Percentiles rank a stretch among this genome's conserved stretches.
Conservation (phyloP, 2,797 vertebrate genomes). For the Myotis findleyi region DNA sequence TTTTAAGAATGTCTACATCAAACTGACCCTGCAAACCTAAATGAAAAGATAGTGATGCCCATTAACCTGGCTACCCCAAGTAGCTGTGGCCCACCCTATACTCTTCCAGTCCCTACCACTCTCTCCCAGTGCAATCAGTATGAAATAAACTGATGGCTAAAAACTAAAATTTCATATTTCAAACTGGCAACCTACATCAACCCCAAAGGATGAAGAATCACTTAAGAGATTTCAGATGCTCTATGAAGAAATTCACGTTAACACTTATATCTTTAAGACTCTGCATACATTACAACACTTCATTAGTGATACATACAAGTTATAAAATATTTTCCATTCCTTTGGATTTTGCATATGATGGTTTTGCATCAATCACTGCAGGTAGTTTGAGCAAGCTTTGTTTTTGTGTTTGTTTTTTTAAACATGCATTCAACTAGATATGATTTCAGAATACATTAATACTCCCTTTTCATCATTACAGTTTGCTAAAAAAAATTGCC, state of each 20-base stretch:
- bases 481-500: slow-evolving; percentile 97
- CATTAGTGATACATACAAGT: slow-evolving; percentile 93
- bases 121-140: slow-evolving; percentile 63
- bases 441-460: slow-evolving; percentile 92
- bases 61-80: slow-evolving; percentile 54
- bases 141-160: slow-evolving; percentile 80
- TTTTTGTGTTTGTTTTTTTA: slow-evolving; percentile 89
- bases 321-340: slow-evolving; percentile 90
- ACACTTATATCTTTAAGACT: slow-evolving; percentile 85
- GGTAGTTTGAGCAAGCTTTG: slow-evolving; percentile 96
- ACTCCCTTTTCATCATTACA: slow-evolving; percentile 94
- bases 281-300: slow-evolving; percentile 91
- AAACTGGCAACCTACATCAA: slow-evolving; percentile 84
- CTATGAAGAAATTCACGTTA: slow-evolving; percentile 84
- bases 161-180: slow-evolving; percentile 75
- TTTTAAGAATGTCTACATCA: slow-evolving; percentile 74
- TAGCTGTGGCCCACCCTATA: slow-evolving; percentile 68
- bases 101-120: slow-evolving; percentile 72
- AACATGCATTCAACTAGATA: slow-evolving; percentile 98
- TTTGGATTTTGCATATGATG: slow-evolving; percentile 96
- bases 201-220: slow-evolving; percentile 86
- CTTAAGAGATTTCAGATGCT: slow-evolving; percentile 84
- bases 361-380: slow-evolving; percentile 96
- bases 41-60: slow-evolving; percentile 75
- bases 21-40: slow-evolving; percentile 75